phyloP scores from a whole-genome alignment of 2,797 vertebrate genomes.

The Sebastes trivittatus region DNA sequence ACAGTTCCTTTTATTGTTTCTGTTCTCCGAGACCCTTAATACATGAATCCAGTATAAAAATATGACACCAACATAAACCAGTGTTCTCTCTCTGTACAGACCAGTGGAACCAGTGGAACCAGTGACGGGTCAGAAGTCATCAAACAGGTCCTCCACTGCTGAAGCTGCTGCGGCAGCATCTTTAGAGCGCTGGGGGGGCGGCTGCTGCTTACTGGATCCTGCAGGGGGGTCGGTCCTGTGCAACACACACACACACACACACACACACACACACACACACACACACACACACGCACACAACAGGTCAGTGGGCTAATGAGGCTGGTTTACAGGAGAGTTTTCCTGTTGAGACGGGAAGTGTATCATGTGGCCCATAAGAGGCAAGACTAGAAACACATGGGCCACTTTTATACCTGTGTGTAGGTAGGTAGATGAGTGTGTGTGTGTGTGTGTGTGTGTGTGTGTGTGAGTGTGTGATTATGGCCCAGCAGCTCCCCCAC shows the following conservation, averaged over 20 bases:
- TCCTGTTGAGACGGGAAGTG: slow-evolving; percentile 78
- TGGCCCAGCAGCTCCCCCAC: slow-evolving; percentile 18
- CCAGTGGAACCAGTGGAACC: background rate
- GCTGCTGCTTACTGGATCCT: slow-evolving; percentile 58
- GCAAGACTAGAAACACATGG: slow-evolving; percentile 74
- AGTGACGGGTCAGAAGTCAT: slow-evolving; percentile 80
- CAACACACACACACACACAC: slow-evolving; percentile 11
- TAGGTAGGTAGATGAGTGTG: background rate
- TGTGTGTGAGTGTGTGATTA: background rate
- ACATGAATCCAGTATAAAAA: background rate
- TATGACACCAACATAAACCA: background rate
- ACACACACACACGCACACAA: too few relatives aligned
- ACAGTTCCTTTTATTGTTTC: background rate
- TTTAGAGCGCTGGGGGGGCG: slow-evolving; percentile 25
- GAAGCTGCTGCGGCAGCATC: slow-evolving; percentile 72
- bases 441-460: slow-evolving; percentile 1
- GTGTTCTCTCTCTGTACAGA: background rate
- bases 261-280: background rate
- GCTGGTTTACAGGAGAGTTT: slow-evolving; percentile 71
- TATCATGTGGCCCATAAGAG: slow-evolving; percentile 68
- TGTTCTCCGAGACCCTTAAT: background rate
- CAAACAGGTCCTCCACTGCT: slow-evolving; percentile 86
- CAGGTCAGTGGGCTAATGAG: slow-evolving; percentile 73
- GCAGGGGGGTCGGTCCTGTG: slow-evolving; percentile 53
- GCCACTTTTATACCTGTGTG: slow-evolving; percentile 41